A percentile compares a stretch with the other conserved stretches of the same genome.
Conservation (phyloP, 2,113 vertebrate genomes). For the Plecturocebus donacophilus region DNA sequence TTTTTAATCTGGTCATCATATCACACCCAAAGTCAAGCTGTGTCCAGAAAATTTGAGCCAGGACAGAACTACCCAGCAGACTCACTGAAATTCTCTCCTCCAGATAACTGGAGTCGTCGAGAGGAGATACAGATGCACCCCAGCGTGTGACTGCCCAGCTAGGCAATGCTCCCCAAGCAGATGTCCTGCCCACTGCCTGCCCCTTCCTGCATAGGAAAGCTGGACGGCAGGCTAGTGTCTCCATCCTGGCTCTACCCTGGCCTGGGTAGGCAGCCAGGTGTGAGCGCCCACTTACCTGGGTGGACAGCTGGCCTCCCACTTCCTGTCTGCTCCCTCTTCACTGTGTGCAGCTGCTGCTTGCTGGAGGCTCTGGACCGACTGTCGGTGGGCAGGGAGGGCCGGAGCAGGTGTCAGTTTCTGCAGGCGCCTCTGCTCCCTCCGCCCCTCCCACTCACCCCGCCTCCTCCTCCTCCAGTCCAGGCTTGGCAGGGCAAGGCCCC, state of each 20-base stretch:
- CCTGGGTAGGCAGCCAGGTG: neutral
- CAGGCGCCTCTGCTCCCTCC: neutral
- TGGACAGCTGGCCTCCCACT: neutral
- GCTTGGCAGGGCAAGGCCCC: constrained; percentile 47
- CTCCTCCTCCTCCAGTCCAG: neutral
- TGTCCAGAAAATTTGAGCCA: neutral
- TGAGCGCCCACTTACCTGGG: constrained; percentile 43
- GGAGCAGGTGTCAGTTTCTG: constrained; percentile 59
- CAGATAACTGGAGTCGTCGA: neutral
- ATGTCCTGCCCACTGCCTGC: neutral
- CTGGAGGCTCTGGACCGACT: constrained; percentile 34
- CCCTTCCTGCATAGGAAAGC: neutral
- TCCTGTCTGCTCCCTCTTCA: neutral
- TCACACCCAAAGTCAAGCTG: neutral
- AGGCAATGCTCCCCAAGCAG: neutral
- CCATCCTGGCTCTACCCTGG: neutral
- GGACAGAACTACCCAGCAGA: neutral
- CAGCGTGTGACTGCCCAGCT: neutral
- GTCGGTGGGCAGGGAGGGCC: neutral
- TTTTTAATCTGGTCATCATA: neutral
- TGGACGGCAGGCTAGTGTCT: too few species aligned
- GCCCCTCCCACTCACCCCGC: constrained; percentile 68
- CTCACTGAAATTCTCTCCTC: neutral
- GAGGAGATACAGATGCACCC: neutral
- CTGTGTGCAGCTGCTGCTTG: neutral